Evolutionary conservation across 2,113 vertebrate genomes (phyloP), one percentile per base, ranked within the genome.

Genomic region (Trematomus loennbergii): DNA sequence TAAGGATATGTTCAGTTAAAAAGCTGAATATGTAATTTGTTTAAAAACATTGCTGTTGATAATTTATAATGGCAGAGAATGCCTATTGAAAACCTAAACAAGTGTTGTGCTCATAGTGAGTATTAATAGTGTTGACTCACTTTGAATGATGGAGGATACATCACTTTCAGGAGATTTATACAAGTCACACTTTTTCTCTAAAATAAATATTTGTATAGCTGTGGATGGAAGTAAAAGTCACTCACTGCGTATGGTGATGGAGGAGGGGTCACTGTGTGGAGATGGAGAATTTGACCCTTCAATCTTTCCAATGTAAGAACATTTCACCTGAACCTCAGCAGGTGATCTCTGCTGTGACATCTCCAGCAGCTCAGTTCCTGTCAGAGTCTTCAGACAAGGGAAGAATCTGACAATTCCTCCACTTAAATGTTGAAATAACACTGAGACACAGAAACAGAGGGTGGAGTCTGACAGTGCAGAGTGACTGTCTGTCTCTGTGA

Each of bases 401-500:
- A 15, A 3, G 12, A 12, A 1, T 2, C 0, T 12, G n/a, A n/a
- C n/a, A 3, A 0, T 55, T 49, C 5, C 48, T 25, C 25, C 18
- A 33, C 22, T 74, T 52, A 46, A 13, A 10, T 40, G 33, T 61
- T 12, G 17, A 62, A 20, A 20, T 20, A 20, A 62, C 60, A 62
- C 18, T 62, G 20, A 64, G 36, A 49, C 20, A 49, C 20, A 49
- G 62, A 48, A 16, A 64, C 43, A 18, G 17, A 20, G 12, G 59
- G 4, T 52, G 74, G 70, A 67, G 64, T n/a, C n/a, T n/a, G n/a
- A n/a, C n/a, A 88, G 59, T 22, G 29, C 49, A 88, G 3, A n/a
- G n/a, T n/a, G n/a, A n/a, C n/a, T n/a, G n/a, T n/a, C n/a, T n/a
- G n/a, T n/a, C n/a, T n/a, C n/a, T n/a, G n/a, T n/a, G n/a, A n/a